Evolutionary conservation across 2,888 invertebrate species (phyloP).

Genomic region (Melanchra persicariae): DNA sequence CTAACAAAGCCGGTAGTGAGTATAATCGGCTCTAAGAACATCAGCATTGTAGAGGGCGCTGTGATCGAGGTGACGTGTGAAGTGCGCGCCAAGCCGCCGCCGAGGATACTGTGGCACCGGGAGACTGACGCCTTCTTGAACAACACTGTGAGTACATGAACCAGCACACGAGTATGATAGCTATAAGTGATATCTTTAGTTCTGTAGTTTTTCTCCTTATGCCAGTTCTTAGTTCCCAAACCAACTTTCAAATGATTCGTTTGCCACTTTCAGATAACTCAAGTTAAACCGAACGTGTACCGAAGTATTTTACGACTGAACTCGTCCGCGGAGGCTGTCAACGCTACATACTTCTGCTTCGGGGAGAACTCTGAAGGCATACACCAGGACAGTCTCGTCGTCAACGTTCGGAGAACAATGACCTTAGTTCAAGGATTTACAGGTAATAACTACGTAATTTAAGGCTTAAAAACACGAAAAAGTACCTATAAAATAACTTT

Average conservation of each 20-base stretch:
- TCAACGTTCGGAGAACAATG: conserved; percentile 77
- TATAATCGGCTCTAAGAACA: conserved; percentile 75
- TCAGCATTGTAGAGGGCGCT: conserved; percentile 78
- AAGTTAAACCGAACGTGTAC: conserved; percentile 70
- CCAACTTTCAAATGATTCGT: not conserved
- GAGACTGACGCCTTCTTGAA: conserved; percentile 80
- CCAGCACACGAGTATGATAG: not conserved
- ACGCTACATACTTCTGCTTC: conserved; percentile 81
- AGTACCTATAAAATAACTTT: too few relatives aligned
- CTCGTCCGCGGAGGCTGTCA: conserved; percentile 71
- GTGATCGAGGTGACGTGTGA: conserved; percentile 72
- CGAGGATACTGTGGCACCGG: conserved; percentile 80
- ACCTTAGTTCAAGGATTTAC: conserved; percentile 72
- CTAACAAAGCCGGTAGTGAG: conserved; percentile 77
- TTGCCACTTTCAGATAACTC: conserved; percentile 68
- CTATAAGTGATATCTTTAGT: too few relatives aligned
- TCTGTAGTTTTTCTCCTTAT: too few relatives aligned
- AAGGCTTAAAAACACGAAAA: too few relatives aligned
- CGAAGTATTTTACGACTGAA: conserved; percentile 77
- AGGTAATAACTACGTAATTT: conserved; percentile 69
- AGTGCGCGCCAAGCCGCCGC: conserved; percentile 77
- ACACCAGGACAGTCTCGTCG: conserved; percentile 74
- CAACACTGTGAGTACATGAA: conserved; percentile 73
- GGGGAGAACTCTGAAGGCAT: conserved; percentile 82
- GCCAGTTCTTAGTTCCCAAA: too few relatives aligned